These are phyloP conservation scores for Mylabris sibirica DNA, from an alignment of 2,888 invertebrate species.

Conservation along the genomic window DNA sequence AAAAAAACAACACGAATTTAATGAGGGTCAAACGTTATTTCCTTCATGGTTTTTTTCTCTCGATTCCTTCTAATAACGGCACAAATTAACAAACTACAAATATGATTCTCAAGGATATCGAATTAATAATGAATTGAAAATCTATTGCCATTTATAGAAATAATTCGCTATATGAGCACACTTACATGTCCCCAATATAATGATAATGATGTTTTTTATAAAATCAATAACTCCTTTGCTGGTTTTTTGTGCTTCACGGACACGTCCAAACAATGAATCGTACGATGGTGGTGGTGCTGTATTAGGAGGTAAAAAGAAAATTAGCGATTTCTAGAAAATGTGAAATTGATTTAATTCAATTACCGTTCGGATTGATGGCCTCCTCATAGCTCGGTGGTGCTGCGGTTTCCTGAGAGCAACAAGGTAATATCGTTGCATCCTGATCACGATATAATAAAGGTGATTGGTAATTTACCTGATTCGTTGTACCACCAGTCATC, in stretches of 20 bases:
- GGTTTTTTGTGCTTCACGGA: constrained; percentile 68
- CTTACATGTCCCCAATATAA: constrained; percentile 71
- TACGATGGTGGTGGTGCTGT: constrained; percentile 72
- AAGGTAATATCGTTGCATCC: constrained; percentile 40
- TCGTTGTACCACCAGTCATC: constrained; percentile 45
- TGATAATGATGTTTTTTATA: constrained; percentile 67
- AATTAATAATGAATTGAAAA: background rate
- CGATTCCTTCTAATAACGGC: background rate
- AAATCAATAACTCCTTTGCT: constrained; percentile 70
- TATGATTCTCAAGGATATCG: background rate
- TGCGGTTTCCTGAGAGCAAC: constrained; percentile 37
- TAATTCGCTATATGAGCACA: constrained; percentile 48
- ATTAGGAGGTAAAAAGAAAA: background rate
- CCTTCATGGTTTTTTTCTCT: too few species aligned
- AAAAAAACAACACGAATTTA: too few species aligned
- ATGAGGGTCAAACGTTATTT: too few species aligned
- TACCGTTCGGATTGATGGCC: constrained; percentile 69
- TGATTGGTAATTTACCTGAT: constrained; percentile 39
- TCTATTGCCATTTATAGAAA: background rate
- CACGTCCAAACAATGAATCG: constrained; percentile 71
- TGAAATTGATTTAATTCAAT: constrained; percentile 24
- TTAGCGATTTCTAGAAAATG: constrained; percentile 6
- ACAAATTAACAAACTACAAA: constrained; percentile 4
- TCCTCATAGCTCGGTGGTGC: constrained; percentile 71
- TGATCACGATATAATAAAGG: constrained; percentile 43